Evolutionary conservation across 2,797 vertebrate genomes (phyloP), one percentile per base, ranked within the genome.

Genomic region (Oophaga sylvatica): DNA sequence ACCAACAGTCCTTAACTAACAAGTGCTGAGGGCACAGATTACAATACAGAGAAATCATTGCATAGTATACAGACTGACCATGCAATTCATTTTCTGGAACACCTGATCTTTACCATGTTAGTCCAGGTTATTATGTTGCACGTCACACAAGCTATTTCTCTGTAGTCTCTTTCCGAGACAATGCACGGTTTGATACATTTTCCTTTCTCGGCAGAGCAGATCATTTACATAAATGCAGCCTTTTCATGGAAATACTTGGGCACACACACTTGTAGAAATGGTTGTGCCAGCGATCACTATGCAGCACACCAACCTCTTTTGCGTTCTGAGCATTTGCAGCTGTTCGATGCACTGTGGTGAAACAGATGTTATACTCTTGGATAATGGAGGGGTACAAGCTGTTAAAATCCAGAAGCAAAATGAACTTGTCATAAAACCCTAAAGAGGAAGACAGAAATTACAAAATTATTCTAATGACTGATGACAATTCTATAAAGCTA

Each of bases 311-410:
- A 71, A 97, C 97, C 95, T 95, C 93, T 1, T 90, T 91, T 85
- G 91, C 96, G 89, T 94, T 97, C 83, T 91, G 91, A 13, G 91
- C 48, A 90, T 93, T 94, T 35, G 95, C 89, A 31, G 95, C 96
- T 84, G 95, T 92, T 86, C 97, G 93, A 85, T 97, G 95, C 35
- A 99, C 97, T 0, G 98, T 99, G 89, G 98, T 99, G 94, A 99
- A 99, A 93, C 98, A 99, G 93, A 99, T 99, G 94, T 99, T 99
- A 92, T 99, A 99, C 94, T 99, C 98, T 87, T 99, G 98, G 91
- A 99, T 99, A 94, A 99, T 99, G 0, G 98, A 99, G 57, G 98
- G 98, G 91, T 99, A 99, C 94, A 99, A 94, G 91, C 98, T 99
- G 94, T 99, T 99, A 96, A 99, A 99, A 95, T 99, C 98, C 88